phyloP scores from a whole-genome alignment of 92 coral and sea anemone species.

The Parazoanthus darwini region DNA sequence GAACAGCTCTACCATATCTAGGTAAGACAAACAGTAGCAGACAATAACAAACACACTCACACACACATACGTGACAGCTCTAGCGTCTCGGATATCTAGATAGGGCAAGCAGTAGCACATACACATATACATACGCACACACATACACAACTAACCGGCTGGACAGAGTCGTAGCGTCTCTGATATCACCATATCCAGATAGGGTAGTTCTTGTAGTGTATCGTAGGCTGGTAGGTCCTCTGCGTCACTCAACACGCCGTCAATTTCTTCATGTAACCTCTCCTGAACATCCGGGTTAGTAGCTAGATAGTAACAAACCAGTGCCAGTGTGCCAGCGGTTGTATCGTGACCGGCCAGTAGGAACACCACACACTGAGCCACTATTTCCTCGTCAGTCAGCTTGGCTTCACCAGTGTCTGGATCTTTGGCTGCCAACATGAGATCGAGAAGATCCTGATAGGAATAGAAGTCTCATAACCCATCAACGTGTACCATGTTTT shows the following conservation, averaged over 20 bases:
- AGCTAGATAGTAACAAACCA: conserved; percentile 47
- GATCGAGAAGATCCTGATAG: conserved; percentile 50
- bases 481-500: no score
- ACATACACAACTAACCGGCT: conserved; percentile 28
- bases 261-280: conserved; percentile 53
- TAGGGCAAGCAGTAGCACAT: no score
- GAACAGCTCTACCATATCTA: no score
- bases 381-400: conserved; percentile 59
- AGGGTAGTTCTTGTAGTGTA: conserved; percentile 52
- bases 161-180: conserved; percentile 62
- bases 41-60: no score
- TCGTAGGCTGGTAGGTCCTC: conserved; percentile 49
- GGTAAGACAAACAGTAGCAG: no score
- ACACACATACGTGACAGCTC: no score
- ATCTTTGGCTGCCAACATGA: conserved; percentile 45
- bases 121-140: not conserved
- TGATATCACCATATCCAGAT: conserved; percentile 60
- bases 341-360: conserved; percentile 62
- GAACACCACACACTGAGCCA: conserved; percentile 62
- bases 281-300: conserved; percentile 60
- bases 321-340: conserved; percentile 51
- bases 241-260: conserved; percentile 47
- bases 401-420: conserved; percentile 38
- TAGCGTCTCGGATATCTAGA: no score
- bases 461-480: not conserved